These are phyloP conservation scores for Lamellibrachia satsuma DNA, from an alignment of 2,888 invertebrate species.

Conservation along the genomic window DNA sequence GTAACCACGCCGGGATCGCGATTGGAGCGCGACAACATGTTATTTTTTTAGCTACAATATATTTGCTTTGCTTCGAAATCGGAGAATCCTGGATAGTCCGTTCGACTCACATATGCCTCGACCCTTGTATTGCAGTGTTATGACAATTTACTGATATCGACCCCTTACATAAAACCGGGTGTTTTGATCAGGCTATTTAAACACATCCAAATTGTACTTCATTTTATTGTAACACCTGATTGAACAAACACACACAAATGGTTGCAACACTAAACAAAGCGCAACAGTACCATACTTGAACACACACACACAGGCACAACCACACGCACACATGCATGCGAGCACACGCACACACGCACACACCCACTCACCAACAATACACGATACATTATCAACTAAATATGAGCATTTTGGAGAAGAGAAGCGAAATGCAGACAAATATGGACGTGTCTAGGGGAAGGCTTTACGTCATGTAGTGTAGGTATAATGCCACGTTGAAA, in stretches of 20 bases:
- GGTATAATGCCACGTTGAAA: not conserved
- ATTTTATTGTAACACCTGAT: too few species aligned
- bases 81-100: not conserved
- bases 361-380: too few species aligned
- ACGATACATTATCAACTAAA: too few species aligned
- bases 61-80: not conserved
- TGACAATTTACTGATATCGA: not conserved
- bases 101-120: not conserved
- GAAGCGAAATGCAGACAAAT: too few species aligned
- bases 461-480: too few species aligned
- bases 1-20: not conserved
- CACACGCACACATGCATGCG: not conserved
- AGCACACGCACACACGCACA: too few species aligned
- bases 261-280: too few species aligned
- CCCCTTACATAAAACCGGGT: not conserved
- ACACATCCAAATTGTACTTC: not conserved
- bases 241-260: too few species aligned
- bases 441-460: too few species aligned
- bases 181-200: not conserved
- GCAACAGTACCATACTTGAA: not conserved
- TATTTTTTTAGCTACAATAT: not conserved
- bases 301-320: not conserved
- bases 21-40: not conserved
- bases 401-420: too few species aligned
- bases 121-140: not conserved